Evolutionary conservation across 2,888 invertebrate genomes (phyloP).

Genomic region (Limenitis camilla): DNA sequence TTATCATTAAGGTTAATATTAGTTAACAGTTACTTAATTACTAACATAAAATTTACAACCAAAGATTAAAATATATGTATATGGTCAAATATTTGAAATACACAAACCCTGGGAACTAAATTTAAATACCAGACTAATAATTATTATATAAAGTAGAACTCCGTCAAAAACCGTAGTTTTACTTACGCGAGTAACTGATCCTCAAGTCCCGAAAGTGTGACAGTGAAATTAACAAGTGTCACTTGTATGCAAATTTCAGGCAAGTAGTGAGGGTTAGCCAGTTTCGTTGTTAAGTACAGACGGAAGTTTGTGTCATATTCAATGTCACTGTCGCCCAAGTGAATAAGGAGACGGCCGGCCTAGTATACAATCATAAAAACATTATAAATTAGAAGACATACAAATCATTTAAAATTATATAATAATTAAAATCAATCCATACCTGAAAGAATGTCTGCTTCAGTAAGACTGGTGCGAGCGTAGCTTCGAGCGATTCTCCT

Average conservation of each 20-base stretch:
- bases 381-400: not conserved
- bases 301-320: conserved; percentile 91
- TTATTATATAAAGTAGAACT: not conserved
- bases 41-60: too few species aligned
- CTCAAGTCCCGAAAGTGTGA: conserved; percentile 90
- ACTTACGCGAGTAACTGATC: conserved; percentile 92
- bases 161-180: not conserved
- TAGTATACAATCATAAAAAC: conserved; percentile 30
- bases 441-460: conserved; percentile 86
- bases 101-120: too few species aligned
- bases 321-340: conserved; percentile 90
- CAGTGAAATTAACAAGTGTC: conserved; percentile 93
- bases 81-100: too few species aligned
- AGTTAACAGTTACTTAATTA: too few species aligned
- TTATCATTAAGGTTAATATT: too few species aligned
- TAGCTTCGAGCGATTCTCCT: conserved; percentile 90
- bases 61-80: too few species aligned
- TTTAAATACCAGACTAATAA: too few species aligned
- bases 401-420: not conserved
- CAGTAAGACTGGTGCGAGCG: conserved; percentile 85
- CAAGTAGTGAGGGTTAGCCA: conserved; percentile 94
- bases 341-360: conserved; percentile 87
- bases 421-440: conserved; percentile 9
- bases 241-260: conserved; percentile 95
- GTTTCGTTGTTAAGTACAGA: conserved; percentile 92